phyloP scores from a whole-genome alignment of 1,140 invertebrate genomes.

The Drosophila truncata region DNA sequence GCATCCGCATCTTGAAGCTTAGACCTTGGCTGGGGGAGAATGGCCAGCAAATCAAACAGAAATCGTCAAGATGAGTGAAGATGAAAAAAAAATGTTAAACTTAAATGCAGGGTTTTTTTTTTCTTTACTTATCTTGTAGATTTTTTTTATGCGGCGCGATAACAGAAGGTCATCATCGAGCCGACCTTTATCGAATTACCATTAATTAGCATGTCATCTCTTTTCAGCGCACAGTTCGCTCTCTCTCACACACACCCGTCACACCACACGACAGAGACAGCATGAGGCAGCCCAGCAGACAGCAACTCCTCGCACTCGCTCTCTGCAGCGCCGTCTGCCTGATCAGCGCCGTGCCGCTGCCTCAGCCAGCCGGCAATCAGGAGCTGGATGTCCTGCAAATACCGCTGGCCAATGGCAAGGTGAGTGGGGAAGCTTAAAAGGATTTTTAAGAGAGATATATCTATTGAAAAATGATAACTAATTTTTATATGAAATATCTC shows the following conservation, averaged over 20 bases:
- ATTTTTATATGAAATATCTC: too few relatives aligned
- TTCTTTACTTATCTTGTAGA: background rate
- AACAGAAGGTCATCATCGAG: conserved; percentile 28
- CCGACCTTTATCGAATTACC: conserved; percentile 32
- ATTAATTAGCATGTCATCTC: conserved; percentile 44
- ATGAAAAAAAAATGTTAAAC: background rate
- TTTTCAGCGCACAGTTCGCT: conserved; percentile 17
- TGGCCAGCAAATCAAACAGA: conserved; percentile 31
- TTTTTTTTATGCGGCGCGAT: conserved; percentile 3
- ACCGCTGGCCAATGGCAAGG: conserved; percentile 80
- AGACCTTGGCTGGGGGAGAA: conserved; percentile 37
- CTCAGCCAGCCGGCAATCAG: conserved; percentile 66
- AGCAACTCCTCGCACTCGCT: conserved; percentile 65
- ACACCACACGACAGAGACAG: conserved; percentile 31
- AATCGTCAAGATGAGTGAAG: conserved; percentile 1
- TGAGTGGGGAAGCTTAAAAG: conserved; percentile 37
- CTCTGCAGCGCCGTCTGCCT: conserved; percentile 66
- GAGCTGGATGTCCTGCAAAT: conserved; percentile 83
- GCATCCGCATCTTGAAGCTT: conserved; percentile 26
- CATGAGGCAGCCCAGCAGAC: conserved; percentile 72
- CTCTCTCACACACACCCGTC: background rate
- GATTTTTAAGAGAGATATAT: background rate
- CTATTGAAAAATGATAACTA: too few relatives aligned
- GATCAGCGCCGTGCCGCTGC: conserved; percentile 71
- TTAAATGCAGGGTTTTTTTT: conserved; percentile 15